Percentiles rank a stretch among this genome's conserved stretches.
Conservation (phyloP, 2,797 vertebrate genomes). For the Hypotaenidia philippensis region DNA sequence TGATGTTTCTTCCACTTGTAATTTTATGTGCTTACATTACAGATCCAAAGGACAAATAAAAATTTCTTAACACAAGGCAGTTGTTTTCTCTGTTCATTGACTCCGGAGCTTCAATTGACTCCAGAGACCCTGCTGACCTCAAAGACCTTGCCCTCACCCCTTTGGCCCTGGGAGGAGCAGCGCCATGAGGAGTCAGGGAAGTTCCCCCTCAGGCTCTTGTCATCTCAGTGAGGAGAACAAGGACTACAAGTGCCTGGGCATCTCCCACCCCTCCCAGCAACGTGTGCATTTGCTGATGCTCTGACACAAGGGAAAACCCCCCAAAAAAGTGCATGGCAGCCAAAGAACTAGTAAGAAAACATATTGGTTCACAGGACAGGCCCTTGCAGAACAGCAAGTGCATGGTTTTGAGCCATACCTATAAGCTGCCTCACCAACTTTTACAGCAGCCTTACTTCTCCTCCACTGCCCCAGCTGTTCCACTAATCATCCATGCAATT, state of each 20-base stretch:
- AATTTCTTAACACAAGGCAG: constrained; percentile 82
- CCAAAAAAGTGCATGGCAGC: background rate
- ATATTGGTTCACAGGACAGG: background rate
- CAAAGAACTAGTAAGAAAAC: background rate
- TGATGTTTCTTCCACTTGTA: constrained; percentile 90
- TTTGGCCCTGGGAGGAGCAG: background rate
- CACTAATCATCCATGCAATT: background rate
- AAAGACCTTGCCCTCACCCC: background rate
- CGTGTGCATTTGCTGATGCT: background rate
- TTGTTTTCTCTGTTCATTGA: background rate
- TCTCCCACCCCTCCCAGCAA: background rate
- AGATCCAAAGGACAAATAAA: constrained; percentile 87
- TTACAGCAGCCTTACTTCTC: background rate
- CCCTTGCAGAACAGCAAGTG: background rate
- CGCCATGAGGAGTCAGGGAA: background rate
- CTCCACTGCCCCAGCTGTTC: background rate
- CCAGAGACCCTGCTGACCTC: background rate
- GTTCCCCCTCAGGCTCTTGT: background rate
- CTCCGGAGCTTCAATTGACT: background rate
- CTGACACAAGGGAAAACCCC: background rate
- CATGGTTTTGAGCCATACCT: background rate
- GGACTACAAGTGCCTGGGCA: background rate
- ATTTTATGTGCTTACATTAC: constrained; percentile 89
- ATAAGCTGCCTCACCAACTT: background rate
- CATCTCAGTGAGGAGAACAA: background rate